A percentile compares a stretch with the other conserved stretches of the same genome.
Conservation (phyloP, 2,888 invertebrate genomes). For the Drosophila diplacantha region DNA sequence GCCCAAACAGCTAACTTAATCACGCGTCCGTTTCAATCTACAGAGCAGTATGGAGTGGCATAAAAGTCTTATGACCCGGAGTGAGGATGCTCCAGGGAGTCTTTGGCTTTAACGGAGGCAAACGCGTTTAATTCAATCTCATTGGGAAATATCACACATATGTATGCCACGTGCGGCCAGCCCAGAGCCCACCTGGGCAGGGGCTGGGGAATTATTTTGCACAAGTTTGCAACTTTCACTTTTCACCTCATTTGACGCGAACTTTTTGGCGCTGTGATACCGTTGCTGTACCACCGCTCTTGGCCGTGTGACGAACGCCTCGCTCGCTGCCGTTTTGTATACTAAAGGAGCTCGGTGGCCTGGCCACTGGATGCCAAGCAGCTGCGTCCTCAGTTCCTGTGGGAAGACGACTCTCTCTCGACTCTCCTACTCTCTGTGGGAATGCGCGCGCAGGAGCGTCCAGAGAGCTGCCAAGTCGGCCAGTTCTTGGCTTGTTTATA, state of each 20-base stretch:
- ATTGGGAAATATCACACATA: conserved; percentile 43
- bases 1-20: conserved; percentile 16
- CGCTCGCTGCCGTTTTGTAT: conserved; percentile 57
- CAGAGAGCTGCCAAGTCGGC: conserved; percentile 38
- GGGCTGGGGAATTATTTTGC: conserved; percentile 24
- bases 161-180: conserved; percentile 40
- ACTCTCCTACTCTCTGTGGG: conserved; percentile 6
- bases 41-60: conserved; percentile 6
- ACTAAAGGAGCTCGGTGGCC: conserved; percentile 48
- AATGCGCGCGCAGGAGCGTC: conserved; percentile 61
- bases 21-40: conserved; percentile 18
- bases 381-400: conserved; percentile 61
- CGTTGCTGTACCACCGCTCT: conserved; percentile 12
- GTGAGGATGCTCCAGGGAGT: conserved; percentile 14
- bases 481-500: conserved; percentile 55
- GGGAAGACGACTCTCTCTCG: conserved; percentile 51
- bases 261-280: conserved; percentile 43
- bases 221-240: conserved; percentile 54
- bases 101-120: conserved; percentile 13
- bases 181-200: conserved; percentile 23
- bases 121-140: conserved; percentile 34
- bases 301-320: conserved; percentile 47
- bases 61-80: conserved; percentile 24
- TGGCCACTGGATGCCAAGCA: conserved; percentile 52
- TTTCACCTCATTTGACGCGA: conserved; percentile 51